Evolutionary conservation across 2,113 vertebrate species (phyloP).

Genomic region (Mirounga angustirostris): DNA sequence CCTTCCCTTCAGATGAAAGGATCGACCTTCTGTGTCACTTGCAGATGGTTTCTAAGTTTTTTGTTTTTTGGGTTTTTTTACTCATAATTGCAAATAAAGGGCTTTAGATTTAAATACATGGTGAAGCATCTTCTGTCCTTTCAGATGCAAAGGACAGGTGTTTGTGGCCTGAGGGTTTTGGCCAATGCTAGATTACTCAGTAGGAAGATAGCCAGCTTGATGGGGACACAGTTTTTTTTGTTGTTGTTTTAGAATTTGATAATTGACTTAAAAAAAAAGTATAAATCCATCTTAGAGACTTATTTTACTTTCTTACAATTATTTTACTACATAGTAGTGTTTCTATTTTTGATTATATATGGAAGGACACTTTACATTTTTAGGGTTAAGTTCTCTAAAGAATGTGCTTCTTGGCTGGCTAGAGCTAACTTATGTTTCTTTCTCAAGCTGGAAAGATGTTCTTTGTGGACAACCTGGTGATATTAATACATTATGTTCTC

Average conservation of each 20-base stretch:
- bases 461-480: background rate
- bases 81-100: background rate
- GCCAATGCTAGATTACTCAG: background rate
- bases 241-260: background rate
- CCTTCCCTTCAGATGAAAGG: background rate
- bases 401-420: background rate
- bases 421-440: background rate
- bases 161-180: background rate
- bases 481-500: background rate
- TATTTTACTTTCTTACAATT: background rate
- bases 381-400: background rate
- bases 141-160: background rate
- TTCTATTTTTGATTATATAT: background rate
- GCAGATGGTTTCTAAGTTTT: background rate
- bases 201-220: background rate
- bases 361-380: background rate
- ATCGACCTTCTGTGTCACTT: background rate
- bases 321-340: background rate
- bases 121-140: background rate
- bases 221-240: background rate
- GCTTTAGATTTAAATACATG: background rate
- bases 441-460: background rate
- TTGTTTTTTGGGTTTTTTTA: background rate
- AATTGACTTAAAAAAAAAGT: background rate
- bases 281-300: background rate